These are phyloP conservation scores for Tragopan temminckii DNA, from an alignment of 2,797 vertebrate genomes.

Conservation along the genomic window DNA sequence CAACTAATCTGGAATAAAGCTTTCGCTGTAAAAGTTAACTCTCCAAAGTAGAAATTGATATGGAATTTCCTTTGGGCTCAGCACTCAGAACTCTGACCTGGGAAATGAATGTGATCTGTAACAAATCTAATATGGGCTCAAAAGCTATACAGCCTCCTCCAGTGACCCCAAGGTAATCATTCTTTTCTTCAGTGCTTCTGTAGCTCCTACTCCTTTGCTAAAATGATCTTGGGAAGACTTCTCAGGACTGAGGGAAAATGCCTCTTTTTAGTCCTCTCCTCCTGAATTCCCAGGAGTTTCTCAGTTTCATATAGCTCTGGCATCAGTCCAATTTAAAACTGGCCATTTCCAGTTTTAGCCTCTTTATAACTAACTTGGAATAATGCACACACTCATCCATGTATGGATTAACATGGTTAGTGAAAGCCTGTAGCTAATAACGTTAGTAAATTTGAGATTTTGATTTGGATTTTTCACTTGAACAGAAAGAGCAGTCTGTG, in stretches of 20 bases:
- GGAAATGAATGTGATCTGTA: slow-evolving; percentile 33
- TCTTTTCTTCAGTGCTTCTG: slow-evolving; percentile 43
- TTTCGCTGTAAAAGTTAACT: slow-evolving; percentile 51
- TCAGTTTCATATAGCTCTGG: background rate
- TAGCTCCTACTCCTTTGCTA: background rate
- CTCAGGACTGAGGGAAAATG: background rate
- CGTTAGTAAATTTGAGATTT: background rate
- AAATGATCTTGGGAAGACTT: background rate
- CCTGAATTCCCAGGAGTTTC: background rate
- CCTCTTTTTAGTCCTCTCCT: background rate
- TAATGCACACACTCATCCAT: background rate
- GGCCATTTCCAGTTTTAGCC: background rate
- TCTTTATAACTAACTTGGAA: background rate
- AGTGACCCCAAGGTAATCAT: background rate
- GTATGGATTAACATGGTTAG: background rate
- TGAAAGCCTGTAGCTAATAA: background rate
- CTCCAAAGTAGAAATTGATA: slow-evolving; percentile 43
- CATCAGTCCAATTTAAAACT: background rate
- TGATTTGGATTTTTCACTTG: background rate
- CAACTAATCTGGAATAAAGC: slow-evolving; percentile 48
- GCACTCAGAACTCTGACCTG: slow-evolving; percentile 4
- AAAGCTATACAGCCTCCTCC: background rate
- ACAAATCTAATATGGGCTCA: slow-evolving; percentile 17
- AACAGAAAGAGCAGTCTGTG: background rate
- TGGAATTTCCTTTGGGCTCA: slow-evolving; percentile 51